Conservation (phyloP, 2,888 invertebrate species). For the Megamerina dolium region DNA sequence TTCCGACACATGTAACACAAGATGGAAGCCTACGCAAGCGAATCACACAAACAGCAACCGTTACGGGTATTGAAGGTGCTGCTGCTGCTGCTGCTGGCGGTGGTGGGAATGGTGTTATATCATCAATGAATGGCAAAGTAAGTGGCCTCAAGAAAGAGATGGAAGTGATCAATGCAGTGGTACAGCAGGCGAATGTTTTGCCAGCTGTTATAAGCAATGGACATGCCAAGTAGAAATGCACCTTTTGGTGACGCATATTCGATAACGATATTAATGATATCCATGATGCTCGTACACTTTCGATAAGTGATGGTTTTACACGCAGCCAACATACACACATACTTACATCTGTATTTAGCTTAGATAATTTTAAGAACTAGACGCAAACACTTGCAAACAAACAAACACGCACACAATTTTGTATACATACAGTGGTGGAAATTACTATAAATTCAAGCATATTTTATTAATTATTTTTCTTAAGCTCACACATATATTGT, state of each 20-base stretch:
- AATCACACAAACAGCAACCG: conserved; percentile 24
- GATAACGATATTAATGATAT: too few species aligned
- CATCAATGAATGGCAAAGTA: conserved; percentile 25
- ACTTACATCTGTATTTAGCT: background rate
- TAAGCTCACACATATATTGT: too few species aligned
- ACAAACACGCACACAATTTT: too few species aligned
- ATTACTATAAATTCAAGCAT: too few species aligned
- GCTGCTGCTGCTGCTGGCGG: conserved; percentile 18
- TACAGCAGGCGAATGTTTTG: conserved; percentile 48
- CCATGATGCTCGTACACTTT: too few species aligned
- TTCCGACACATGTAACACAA: conserved; percentile 16
- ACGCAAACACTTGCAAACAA: too few species aligned
- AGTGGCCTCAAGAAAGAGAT: conserved; percentile 47
- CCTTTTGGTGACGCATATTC: too few species aligned
- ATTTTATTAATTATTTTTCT: too few species aligned
- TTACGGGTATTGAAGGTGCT: conserved; percentile 19
- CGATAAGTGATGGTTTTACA: too few species aligned
- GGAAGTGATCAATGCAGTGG: conserved; percentile 48
- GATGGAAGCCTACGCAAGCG: conserved; percentile 40
- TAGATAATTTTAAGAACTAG: background rate
- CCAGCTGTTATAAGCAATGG: conserved; percentile 50
- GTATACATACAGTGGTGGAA: too few species aligned
- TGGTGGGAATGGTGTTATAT: conserved; percentile 24
- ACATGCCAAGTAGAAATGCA: conserved; percentile 44
- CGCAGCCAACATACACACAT: background rate